Evolutionary conservation across 64 coral and sea anemone genomes (phyloP).

Genomic region (Porites australiensis): DNA sequence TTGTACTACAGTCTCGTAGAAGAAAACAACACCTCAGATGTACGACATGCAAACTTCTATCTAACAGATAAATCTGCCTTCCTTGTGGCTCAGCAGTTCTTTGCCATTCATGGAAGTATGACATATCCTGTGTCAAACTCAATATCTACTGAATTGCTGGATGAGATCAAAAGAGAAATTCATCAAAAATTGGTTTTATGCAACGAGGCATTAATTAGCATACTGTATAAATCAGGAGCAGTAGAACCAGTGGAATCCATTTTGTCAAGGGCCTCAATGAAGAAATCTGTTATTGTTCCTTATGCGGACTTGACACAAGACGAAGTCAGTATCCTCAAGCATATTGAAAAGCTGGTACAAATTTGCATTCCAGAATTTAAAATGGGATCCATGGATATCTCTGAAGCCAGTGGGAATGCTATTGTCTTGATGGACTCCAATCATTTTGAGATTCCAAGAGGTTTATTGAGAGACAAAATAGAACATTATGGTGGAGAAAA

Average conservation of each 20-base stretch:
- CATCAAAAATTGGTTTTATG: conserved; percentile 63
- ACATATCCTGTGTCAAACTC: conserved; percentile 68
- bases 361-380: conserved; percentile 51
- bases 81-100: conserved; percentile 62
- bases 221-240: conserved; percentile 52
- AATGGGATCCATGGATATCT: conserved; percentile 31
- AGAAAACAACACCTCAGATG: conserved; percentile 49
- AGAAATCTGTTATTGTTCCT: conserved; percentile 39
- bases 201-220: conserved; percentile 36
- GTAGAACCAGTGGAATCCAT: conserved; percentile 57
- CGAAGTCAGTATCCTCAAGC: conserved; percentile 50
- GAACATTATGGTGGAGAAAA: neutral
- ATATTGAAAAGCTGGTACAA: conserved; percentile 61
- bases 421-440: conserved; percentile 6
- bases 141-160: conserved; percentile 47
- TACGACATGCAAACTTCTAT: conserved; percentile 64
- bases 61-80: conserved; percentile 30
- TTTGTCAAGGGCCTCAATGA: conserved; percentile 11
- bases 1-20: conserved; percentile 61
- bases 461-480: neutral
- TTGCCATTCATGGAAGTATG: conserved; percentile 58
- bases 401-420: conserved; percentile 9
- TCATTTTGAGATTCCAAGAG: conserved; percentile 46
- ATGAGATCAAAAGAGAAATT: conserved; percentile 59
- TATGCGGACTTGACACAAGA: conserved; percentile 55